A percentile compares a stretch with the other conserved stretches of the same genome.
These are phyloP conservation scores for Tinea semifulvella DNA, from an alignment of 2,888 invertebrate species.

Conservation along the genomic window DNA sequence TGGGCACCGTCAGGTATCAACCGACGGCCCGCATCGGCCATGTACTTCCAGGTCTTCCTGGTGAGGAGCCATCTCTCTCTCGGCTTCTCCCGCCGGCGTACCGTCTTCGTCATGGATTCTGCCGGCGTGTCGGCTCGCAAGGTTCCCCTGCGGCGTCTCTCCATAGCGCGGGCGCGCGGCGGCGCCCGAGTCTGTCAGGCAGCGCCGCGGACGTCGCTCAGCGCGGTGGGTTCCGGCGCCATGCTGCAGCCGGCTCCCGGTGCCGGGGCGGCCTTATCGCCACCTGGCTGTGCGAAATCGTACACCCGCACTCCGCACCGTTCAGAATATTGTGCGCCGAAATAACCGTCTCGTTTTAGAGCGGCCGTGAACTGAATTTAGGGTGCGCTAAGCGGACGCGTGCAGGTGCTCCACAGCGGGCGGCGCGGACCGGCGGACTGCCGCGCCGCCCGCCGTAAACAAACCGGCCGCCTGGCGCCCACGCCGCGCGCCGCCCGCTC, in stretches of 20 bases:
- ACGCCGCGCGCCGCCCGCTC: slow-evolving; percentile 9
- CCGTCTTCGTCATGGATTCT: slow-evolving; percentile 66
- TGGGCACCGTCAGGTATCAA: slow-evolving; percentile 83
- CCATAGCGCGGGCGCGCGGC: slow-evolving; percentile 40
- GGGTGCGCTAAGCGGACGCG: slow-evolving; percentile 32
- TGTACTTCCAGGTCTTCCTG: slow-evolving; percentile 90
- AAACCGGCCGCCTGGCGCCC: slow-evolving; percentile 15
- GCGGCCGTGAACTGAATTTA: slow-evolving; percentile 62
- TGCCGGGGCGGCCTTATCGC: slow-evolving; percentile 36
- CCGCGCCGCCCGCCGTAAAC: slow-evolving; percentile 25
- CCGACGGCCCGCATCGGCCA: slow-evolving; percentile 90
- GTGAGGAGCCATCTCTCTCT: slow-evolving; percentile 89
- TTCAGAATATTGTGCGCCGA: slow-evolving; percentile 54
- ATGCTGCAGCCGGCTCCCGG: slow-evolving; percentile 26
- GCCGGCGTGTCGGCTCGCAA: slow-evolving; percentile 49
- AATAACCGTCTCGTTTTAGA: slow-evolving; percentile 60
- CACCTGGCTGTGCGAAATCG: slow-evolving; percentile 57
- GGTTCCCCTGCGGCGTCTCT: slow-evolving; percentile 41
- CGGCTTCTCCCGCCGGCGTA: slow-evolving; percentile 65
- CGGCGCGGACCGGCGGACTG: slow-evolving; percentile 26
- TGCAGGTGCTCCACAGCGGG: slow-evolving; percentile 30
- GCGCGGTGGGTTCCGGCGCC: slow-evolving; percentile 22
- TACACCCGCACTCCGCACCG: slow-evolving; percentile 45
- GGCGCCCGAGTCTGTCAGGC: slow-evolving; percentile 26
- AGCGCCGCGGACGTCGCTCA: slow-evolving; percentile 20